phyloP scores from a whole-genome alignment of 2,113 vertebrate genomes.

The Noturus placidus region DNA sequence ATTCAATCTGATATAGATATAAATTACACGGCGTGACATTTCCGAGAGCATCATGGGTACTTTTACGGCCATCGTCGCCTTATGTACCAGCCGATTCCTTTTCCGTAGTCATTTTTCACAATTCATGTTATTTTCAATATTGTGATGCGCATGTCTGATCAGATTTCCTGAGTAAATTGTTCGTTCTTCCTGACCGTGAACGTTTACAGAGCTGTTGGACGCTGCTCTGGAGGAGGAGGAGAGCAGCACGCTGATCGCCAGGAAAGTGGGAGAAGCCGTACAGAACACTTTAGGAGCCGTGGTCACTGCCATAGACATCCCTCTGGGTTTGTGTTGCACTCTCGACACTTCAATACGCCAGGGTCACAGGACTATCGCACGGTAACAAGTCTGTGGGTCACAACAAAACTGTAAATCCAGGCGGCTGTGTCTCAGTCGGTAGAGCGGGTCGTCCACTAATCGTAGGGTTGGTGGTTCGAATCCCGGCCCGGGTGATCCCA shows the following conservation, averaged over 20 bases:
- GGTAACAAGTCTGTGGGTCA: too few species aligned
- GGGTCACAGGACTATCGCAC: background rate
- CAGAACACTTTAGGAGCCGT: conserved; percentile 95
- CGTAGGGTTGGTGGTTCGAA: too few species aligned
- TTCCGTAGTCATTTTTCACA: too few species aligned
- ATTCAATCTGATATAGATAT: too few species aligned
- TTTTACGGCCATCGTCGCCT: too few species aligned
- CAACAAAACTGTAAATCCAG: background rate
- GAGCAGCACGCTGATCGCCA: conserved; percentile 89
- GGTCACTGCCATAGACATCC: conserved; percentile 95
- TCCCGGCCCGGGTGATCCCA: too few species aligned
- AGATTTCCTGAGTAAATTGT: background rate
- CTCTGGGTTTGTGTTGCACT: conserved; percentile 79
- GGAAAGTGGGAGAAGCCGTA: conserved; percentile 95
- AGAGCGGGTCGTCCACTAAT: too few species aligned
- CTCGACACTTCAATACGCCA: background rate
- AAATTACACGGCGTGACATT: too few species aligned
- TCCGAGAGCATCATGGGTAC: too few species aligned
- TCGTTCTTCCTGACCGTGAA: background rate
- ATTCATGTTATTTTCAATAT: too few species aligned
- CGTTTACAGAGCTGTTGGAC: conserved; percentile 80
- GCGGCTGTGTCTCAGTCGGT: too few species aligned
- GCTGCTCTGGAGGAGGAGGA: conserved; percentile 86
- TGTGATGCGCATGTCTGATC: background rate
- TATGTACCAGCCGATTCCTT: too few species aligned